Evolutionary conservation across 2,888 invertebrate genomes (phyloP).

Genomic region (Torymus auratus): DNA sequence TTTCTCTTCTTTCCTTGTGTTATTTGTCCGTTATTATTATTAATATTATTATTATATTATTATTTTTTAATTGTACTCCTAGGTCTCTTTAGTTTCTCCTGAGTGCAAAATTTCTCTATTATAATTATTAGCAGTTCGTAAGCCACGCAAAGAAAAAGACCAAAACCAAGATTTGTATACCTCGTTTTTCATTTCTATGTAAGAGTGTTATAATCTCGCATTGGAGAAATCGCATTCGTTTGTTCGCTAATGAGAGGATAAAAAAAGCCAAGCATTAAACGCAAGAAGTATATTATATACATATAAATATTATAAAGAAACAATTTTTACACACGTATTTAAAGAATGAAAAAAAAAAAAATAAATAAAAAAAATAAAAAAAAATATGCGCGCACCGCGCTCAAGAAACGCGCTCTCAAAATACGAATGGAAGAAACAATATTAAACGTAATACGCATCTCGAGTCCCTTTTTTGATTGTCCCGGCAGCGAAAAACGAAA

Average conservation of each 20-base stretch:
- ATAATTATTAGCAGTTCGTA: constrained; percentile 30
- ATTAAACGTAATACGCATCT: constrained; percentile 2
- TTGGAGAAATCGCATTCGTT: constrained; percentile 47
- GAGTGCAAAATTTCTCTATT: constrained; percentile 40
- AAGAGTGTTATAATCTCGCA: constrained; percentile 49
- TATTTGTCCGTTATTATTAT: constrained; percentile 58
- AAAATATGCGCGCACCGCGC: constrained; percentile 44
- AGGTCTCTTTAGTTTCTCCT: constrained; percentile 42
- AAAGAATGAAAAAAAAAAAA: neutral
- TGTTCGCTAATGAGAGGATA: constrained; percentile 20
- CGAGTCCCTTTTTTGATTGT: constrained; percentile 42
- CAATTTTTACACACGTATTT: constrained; percentile 49
- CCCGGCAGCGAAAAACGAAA: constrained; percentile 51
- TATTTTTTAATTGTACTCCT: constrained; percentile 52
- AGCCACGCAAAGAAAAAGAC: constrained; percentile 44
- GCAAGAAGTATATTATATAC: constrained; percentile 32
- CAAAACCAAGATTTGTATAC: constrained; percentile 55
- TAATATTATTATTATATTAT: constrained; percentile 45
- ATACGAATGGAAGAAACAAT: constrained; percentile 22
- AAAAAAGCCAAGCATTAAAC: constrained; percentile 22
- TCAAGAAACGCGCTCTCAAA: constrained; percentile 48
- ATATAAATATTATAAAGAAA: constrained; percentile 45
- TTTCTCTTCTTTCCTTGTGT: constrained; percentile 58
- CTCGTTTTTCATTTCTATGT: constrained; percentile 44
- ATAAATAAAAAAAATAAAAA: no score